Evolutionary conservation across 1,140 invertebrate species (phyloP).

Genomic region (Leptinotarsa texana): DNA sequence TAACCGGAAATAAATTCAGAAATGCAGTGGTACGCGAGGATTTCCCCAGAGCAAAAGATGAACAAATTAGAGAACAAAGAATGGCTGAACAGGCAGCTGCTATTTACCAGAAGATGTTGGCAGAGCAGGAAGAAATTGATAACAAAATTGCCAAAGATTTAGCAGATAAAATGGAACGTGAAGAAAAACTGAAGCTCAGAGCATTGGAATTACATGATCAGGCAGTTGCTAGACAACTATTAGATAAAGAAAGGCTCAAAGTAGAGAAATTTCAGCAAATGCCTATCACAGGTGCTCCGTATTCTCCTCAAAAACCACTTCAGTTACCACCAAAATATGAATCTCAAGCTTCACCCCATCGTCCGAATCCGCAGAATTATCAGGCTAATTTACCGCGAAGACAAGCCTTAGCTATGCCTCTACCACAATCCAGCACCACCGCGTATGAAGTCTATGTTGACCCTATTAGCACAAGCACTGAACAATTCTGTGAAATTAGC

Average conservation of each 20-base stretch:
- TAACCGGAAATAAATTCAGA: conserved; percentile 81
- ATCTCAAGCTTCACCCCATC: conserved; percentile 35
- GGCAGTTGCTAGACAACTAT: conserved; percentile 56
- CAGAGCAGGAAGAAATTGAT: conserved; percentile 74
- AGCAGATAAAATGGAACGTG: conserved; percentile 66
- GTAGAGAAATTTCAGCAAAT: conserved; percentile 41
- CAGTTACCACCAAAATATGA: conserved; percentile 31
- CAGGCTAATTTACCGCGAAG: conserved; percentile 45
- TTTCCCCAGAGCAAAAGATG: conserved; percentile 79
- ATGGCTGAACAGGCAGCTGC: conserved; percentile 64
- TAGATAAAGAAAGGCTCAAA: conserved; percentile 49
- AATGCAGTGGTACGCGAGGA: conserved; percentile 89
- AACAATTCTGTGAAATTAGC: conserved; percentile 29
- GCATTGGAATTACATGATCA: conserved; percentile 60
- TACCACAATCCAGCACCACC: conserved; percentile 33
- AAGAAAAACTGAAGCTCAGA: conserved; percentile 62
- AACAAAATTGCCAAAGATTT: conserved; percentile 67
- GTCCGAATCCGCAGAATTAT: conserved; percentile 38
- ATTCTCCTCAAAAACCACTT: conserved; percentile 34
- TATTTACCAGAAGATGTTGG: conserved; percentile 65
- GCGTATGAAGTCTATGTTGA: conserved; percentile 36
- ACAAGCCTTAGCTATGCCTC: conserved; percentile 49
- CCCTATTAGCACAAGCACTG: conserved; percentile 31
- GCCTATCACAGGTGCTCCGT: conserved; percentile 15
- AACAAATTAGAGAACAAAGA: conserved; percentile 77